phyloP scores from a whole-genome alignment of 2,797 vertebrate genomes.

The Benthosema pterotum region DNA sequence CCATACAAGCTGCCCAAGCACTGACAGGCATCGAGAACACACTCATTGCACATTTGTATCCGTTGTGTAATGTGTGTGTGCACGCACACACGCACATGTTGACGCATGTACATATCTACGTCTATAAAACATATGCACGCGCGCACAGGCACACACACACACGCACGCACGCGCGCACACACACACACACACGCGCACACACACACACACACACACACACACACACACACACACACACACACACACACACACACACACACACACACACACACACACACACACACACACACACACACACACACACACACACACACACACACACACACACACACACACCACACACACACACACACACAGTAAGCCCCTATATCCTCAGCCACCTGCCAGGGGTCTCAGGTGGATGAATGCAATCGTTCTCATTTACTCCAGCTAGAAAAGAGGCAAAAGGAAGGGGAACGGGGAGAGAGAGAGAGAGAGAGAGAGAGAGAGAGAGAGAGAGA shows the following conservation, averaged over 20 bases:
- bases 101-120: no score
- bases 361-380: background rate
- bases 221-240: background rate
- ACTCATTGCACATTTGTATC: no score
- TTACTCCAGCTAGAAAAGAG: constrained; percentile 15
- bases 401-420: constrained; percentile 23
- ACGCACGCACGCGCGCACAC: background rate
- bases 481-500: no score
- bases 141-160: background rate
- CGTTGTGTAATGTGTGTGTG: no score
- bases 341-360: background rate
- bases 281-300: no score
- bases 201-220: background rate
- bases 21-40: background rate
- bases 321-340: background rate
- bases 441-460: constrained; percentile 8
- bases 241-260: background rate
- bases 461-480: constrained; percentile 8
- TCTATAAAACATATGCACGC: background rate
- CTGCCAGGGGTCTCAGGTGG: constrained; percentile 10
- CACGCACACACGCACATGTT: no score
- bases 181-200: background rate
- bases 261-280: no score
- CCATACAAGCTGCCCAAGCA: background rate
- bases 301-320: background rate